Base-by-base conservation (phyloP, 2,888 invertebrate species). In the Scaptomyza tumidula region DNA sequence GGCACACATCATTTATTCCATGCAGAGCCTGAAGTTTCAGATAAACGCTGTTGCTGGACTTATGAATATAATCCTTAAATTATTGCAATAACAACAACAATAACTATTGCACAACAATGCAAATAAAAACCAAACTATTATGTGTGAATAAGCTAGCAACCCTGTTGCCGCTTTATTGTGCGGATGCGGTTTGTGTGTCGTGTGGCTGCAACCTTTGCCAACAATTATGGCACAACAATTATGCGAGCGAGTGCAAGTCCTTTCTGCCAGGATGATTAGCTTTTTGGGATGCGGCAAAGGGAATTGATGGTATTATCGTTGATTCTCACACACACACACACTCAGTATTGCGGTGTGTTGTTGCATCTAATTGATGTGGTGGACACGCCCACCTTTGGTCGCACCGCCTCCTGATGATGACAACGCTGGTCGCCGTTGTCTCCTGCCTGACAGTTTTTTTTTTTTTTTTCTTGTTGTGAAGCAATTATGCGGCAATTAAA, bases 11-110 rank as follows among this genome's bases (percentile, higher is more conserved):
- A 71, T 53, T 63, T 69, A 67, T 71, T 60, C 62, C 52, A 31
- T 58, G 65, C 77, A 48, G 29, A 44, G 65, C 75, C 59, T 59
- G 59, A 70, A 75, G 79, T 60, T 75, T 48, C 45, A 74, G 88
- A 84, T 86, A 80, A 84, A 69, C 78, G 66, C 67, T 61, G 49
- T 49, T 71, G 75, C 71, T 44, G 82, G 86, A 81, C 84, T 86
- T 88, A 87, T 81, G 88, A 79, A 83, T 80, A 83, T 86, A 86
- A 86, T 86, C 85, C 88, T 73, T 78, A 86, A 87, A 86, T 86
- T 86, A 87, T 87, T 75, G 74, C 83, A 83, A 73, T 67, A 82
- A 82, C 76, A 87, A 69, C 67, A 71, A 82, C 76, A 87, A 69
- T 65, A 71, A 69, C 57, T 39, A 64, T 46, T 57, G 65, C 65